Base-by-base conservation (phyloP, 2,113 vertebrate species). In the Morone chrysops region DNA sequence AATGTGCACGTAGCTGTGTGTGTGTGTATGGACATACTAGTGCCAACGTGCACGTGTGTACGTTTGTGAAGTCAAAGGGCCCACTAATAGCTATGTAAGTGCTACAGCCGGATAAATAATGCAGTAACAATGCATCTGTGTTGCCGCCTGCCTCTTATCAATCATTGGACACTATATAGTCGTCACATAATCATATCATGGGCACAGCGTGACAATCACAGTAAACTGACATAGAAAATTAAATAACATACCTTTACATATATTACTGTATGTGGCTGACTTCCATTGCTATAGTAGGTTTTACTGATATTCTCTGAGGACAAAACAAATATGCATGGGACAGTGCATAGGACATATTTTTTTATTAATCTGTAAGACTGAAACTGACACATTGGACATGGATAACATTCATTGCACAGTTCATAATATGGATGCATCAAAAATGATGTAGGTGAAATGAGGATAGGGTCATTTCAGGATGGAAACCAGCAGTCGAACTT, bases 61-160 rank as follows among this genome's bases (percentile, higher is more conserved):
- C 60, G 45, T 66, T 31, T 70, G 62, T 45, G 38, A 63, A 61
- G 72, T 25, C 7, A 53, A 66, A 67, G 41, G 41, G 63, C 43
- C 45, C 18, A 10, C 25, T 70, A 59, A 61, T 67, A 66, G 60
- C 72, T 72, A 31, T 31, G 31, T 31, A 71, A 70, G 53, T 81
- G 80, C 85, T 82, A 76, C 74, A 83, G 74, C 65, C 67, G 81
- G 65, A 83, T 90, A 56, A 84, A 88, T 87, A 72, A 88, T 90
- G 60, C 68, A 87, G 59, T 56, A 43, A 14, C 41, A 61, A 74
- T 48, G 61, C 71, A 61, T 67, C 82, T 86, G 62, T 59, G 36
- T 63, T 47, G 68, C 68, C 73, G 53, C 47, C 61, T 59, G 51
- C 43, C 41, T 83, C 53, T 6, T 7, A 36, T 8, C 6, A 43